Percentiles rank a stretch among this genome's conserved stretches.
Conservation (phyloP, 2,888 invertebrate genomes). For the Cyrtodaria siliqua region DNA sequence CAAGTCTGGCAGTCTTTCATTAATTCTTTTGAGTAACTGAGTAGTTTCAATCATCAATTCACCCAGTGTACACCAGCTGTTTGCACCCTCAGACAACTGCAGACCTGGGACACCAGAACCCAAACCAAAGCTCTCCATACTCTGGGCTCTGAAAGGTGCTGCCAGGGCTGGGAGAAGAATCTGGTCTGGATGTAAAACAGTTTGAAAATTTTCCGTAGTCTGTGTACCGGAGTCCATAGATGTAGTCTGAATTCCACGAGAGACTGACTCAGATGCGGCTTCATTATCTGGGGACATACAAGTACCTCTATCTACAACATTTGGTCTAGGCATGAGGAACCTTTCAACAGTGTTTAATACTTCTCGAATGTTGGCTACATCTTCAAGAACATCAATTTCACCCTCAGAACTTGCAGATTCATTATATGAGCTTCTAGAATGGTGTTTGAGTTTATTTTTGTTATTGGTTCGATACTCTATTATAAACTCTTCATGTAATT, state of each 20-base stretch:
- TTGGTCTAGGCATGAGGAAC: conserved; percentile 53
- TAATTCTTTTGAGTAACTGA: conserved; percentile 65
- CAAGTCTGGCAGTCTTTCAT: conserved; percentile 62
- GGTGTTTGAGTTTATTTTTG: background rate
- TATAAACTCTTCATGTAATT: conserved; percentile 52
- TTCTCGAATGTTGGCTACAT: conserved; percentile 43
- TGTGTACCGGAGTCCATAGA: conserved; percentile 48
- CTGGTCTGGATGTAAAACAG: conserved; percentile 30
- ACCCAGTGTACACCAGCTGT: conserved; percentile 72
- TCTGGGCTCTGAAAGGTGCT: conserved; percentile 64
- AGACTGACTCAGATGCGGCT: conserved; percentile 31
- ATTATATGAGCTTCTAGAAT: background rate
- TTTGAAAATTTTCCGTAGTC: conserved; percentile 13
- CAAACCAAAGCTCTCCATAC: conserved; percentile 57
- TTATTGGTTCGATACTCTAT: conserved; percentile 37
- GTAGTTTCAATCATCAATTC: conserved; percentile 75
- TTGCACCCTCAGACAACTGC: conserved; percentile 63
- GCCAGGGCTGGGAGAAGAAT: conserved; percentile 60
- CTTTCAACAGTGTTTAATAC: conserved; percentile 58
- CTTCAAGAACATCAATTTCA: conserved; percentile 30
- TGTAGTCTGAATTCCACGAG: conserved; percentile 54
- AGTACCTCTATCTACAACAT: conserved; percentile 45
- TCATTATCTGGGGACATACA: conserved; percentile 39
- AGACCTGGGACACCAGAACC: conserved; percentile 34
- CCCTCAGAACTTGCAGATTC: conserved; percentile 39